phyloP scores from a whole-genome alignment of 1,140 invertebrate species.

The Drosophila tropicalis region DNA sequence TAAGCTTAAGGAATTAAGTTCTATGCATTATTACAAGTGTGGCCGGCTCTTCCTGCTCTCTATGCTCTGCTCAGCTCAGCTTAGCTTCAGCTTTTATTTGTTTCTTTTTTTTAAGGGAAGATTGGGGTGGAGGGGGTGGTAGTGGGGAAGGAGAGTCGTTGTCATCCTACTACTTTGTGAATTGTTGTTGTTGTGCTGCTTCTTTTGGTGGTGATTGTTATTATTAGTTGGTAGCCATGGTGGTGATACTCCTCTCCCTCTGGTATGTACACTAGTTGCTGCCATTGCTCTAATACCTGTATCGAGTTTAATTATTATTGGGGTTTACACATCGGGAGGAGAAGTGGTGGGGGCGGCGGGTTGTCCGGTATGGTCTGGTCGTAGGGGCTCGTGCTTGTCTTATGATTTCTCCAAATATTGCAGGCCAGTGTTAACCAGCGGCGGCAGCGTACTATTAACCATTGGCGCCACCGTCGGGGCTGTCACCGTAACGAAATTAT shows the following conservation, averaged over 20 bases:
- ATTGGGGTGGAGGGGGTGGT: not conserved
- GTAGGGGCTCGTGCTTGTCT: conserved; percentile 5
- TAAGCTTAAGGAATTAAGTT: conserved; percentile 72
- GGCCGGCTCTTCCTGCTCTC: conserved; percentile 33
- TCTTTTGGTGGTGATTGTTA: not conserved
- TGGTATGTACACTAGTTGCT: conserved; percentile 62
- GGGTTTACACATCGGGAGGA: not conserved
- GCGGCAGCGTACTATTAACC: conserved; percentile 44
- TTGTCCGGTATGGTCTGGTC: not conserved
- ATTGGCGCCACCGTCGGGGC: conserved; percentile 51
- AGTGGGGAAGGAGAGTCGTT: not conserved
- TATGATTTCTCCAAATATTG: conserved; percentile 72
- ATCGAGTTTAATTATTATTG: conserved; percentile 46
- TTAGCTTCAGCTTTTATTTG: conserved; percentile 18
- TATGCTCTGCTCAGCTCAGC: not conserved
- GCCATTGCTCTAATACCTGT: conserved; percentile 76
- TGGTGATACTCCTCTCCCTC: conserved; percentile 9
- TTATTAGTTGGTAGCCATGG: not conserved
- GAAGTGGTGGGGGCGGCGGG: conserved; percentile 6
- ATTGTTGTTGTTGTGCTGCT: not conserved
- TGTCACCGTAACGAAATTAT: conserved; percentile 75
- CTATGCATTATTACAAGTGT: conserved; percentile 73
- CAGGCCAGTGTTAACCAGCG: conserved; percentile 59
- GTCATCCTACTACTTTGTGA: not conserved
- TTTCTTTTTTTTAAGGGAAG: not conserved